These are phyloP conservation scores for Stegophylla sp. DNA, from an alignment of 2,888 invertebrate genomes.

Conservation along the genomic window DNA sequence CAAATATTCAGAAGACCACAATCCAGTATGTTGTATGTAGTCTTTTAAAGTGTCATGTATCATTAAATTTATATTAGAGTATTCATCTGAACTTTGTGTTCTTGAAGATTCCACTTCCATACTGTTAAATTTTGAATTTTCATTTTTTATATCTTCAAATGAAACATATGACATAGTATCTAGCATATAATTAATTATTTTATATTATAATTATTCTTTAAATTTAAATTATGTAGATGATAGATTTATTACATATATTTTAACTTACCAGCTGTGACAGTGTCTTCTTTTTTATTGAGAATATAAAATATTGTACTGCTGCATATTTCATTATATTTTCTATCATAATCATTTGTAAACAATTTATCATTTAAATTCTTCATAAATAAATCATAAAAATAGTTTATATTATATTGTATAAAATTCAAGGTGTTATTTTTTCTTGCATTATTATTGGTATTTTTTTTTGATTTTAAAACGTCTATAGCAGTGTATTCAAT, in stretches of 20 bases:
- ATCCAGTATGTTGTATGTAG: constrained; percentile 22
- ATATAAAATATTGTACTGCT: background rate
- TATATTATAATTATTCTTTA: background rate
- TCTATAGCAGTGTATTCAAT: constrained; percentile 7
- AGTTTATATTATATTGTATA: constrained; percentile 14
- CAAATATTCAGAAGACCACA: constrained; percentile 40
- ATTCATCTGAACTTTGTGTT: constrained; percentile 2
- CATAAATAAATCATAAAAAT: background rate
- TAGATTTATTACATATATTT: background rate
- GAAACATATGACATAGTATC: background rate
- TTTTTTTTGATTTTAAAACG: background rate
- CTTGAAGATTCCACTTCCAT: background rate
- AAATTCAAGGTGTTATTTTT: constrained; percentile 16
- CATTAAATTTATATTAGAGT: background rate
- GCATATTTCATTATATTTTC: background rate
- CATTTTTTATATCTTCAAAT: background rate
- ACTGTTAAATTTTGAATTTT: background rate
- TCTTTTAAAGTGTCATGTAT: constrained; percentile 3
- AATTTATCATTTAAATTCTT: constrained; percentile 4
- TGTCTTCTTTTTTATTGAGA: background rate
- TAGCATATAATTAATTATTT: constrained; percentile 7
- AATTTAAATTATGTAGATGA: constrained; percentile 2
- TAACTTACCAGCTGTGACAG: background rate
- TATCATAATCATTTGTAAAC: background rate
- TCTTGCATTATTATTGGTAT: background rate